Percentiles rank a stretch among this genome's conserved stretches.
phyloP scores from a whole-genome alignment of 2,888 invertebrate genomes.

The Dicyrtoma fusca region DNA sequence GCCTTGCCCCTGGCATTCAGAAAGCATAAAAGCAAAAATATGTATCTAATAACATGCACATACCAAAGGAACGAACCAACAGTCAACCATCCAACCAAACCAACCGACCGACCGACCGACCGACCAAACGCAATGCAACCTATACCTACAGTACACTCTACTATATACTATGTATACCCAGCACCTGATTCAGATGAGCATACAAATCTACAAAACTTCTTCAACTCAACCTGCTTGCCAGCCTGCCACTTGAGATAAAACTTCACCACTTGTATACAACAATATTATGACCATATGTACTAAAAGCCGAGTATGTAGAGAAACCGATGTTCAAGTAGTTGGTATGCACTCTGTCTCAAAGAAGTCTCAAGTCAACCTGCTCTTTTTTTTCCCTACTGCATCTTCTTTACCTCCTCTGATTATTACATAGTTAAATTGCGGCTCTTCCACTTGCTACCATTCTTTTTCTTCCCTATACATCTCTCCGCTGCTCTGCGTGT shows the following conservation, averaged over 20 bases:
- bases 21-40: slow-evolving; percentile 19
- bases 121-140: too few relatives aligned
- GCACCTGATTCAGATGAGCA: neutral
- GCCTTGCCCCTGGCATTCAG: slow-evolving; percentile 57
- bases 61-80: neutral
- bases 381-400: neutral
- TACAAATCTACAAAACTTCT: slow-evolving; percentile 14
- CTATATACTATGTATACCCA: neutral
- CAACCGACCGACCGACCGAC: too few relatives aligned
- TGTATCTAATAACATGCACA: neutral
- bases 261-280: slow-evolving; percentile 14
- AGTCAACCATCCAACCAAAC: too few relatives aligned
- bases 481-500: neutral
- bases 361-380: neutral
- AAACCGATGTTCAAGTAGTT: too few relatives aligned
- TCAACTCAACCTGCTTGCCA: slow-evolving; percentile 23
- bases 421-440: slow-evolving; percentile 41
- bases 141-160: too few relatives aligned
- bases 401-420: slow-evolving; percentile 36
- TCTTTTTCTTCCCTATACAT: slow-evolving; percentile 16
- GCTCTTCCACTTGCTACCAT: slow-evolving; percentile 42
- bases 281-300: too few relatives aligned
- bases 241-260: slow-evolving; percentile 5
- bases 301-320: too few relatives aligned
- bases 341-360: too few relatives aligned